Percentiles rank a stretch among this genome's conserved stretches.
phyloP scores from a whole-genome alignment of 1,140 invertebrate genomes.

The Cecropterus lyciades region DNA sequence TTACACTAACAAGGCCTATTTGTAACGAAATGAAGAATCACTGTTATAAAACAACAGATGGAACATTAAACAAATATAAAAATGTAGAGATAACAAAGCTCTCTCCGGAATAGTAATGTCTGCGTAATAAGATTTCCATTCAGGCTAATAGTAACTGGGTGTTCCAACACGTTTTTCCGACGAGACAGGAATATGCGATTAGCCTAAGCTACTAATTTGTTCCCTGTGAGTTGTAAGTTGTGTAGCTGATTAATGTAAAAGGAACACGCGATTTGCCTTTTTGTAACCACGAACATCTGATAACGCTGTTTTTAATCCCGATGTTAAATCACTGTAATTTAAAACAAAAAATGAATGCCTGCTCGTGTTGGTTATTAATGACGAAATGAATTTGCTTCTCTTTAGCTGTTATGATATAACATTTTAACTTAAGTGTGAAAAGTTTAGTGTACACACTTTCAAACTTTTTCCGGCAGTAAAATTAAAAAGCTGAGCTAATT shows the following conservation, averaged over 20 bases:
- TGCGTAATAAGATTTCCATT: slow-evolving; percentile 15
- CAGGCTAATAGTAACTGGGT: slow-evolving; percentile 18
- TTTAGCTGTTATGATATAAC: too few species aligned
- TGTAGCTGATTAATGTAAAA: slow-evolving; percentile 19
- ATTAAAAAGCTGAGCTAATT: too few species aligned
- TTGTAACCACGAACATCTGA: slow-evolving; percentile 23
- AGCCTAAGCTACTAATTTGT: slow-evolving; percentile 17
- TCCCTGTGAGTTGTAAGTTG: slow-evolving; percentile 9
- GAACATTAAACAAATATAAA: too few species aligned
- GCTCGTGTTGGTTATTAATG: too few species aligned
- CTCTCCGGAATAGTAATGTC: slow-evolving; percentile 1
- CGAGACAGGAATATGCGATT: slow-evolving; percentile 20
- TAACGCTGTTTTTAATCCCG: slow-evolving; percentile 16
- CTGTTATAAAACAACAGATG: too few species aligned
- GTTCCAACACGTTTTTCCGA: slow-evolving; percentile 15
- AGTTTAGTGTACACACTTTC: too few species aligned
- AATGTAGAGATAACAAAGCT: slow-evolving; percentile 6
- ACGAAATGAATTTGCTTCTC: too few species aligned
- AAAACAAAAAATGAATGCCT: too few species aligned
- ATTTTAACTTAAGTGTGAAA: too few species aligned
- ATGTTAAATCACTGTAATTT: slow-evolving; percentile 33
- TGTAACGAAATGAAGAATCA: too few species aligned
- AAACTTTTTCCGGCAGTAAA: too few species aligned
- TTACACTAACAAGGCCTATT: too few species aligned
- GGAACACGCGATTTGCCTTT: slow-evolving; percentile 27